These are phyloP conservation scores for Miltochrista miniata DNA, from an alignment of 2,888 invertebrate genomes.

Conservation along the genomic window DNA sequence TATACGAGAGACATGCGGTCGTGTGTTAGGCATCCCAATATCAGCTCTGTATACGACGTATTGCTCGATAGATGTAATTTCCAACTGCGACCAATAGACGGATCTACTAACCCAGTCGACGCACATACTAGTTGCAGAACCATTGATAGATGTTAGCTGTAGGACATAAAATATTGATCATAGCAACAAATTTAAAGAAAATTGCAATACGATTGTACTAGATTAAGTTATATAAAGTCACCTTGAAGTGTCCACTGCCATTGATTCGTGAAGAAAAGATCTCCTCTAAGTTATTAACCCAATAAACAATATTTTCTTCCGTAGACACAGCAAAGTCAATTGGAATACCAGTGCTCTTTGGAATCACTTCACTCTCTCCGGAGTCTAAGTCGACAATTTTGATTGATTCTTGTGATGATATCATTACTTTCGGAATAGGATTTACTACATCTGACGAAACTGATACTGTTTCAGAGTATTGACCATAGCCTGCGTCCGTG, in stretches of 20 bases:
- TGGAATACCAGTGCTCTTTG: slow-evolving; percentile 87
- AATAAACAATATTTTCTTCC: slow-evolving; percentile 89
- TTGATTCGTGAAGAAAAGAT: slow-evolving; percentile 85
- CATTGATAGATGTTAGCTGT: slow-evolving; percentile 74
- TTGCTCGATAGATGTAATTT: slow-evolving; percentile 68
- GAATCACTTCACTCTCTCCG: slow-evolving; percentile 82
- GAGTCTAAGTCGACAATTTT: slow-evolving; percentile 90
- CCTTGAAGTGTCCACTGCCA: slow-evolving; percentile 79
- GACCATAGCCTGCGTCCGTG: slow-evolving; percentile 90
- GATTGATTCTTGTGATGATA: slow-evolving; percentile 89
- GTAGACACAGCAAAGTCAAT: slow-evolving; percentile 87
- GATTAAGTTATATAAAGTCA: slow-evolving; percentile 21
- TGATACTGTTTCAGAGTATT: slow-evolving; percentile 85
- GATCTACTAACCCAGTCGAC: slow-evolving; percentile 95
- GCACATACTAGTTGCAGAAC: slow-evolving; percentile 85
- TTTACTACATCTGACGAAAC: slow-evolving; percentile 86
- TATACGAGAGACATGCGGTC: slow-evolving; percentile 81
- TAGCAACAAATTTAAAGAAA: neutral
- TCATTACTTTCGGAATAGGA: slow-evolving; percentile 90
- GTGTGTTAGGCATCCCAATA: slow-evolving; percentile 83
- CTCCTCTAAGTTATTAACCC: slow-evolving; percentile 91
- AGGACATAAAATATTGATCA: neutral
- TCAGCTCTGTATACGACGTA: slow-evolving; percentile 86
- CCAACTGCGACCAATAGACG: slow-evolving; percentile 91
- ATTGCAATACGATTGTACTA: neutral